Evolutionary conservation across 2,888 invertebrate genomes (phyloP).

Genomic region (Mesorhabditis sp.): DNA sequence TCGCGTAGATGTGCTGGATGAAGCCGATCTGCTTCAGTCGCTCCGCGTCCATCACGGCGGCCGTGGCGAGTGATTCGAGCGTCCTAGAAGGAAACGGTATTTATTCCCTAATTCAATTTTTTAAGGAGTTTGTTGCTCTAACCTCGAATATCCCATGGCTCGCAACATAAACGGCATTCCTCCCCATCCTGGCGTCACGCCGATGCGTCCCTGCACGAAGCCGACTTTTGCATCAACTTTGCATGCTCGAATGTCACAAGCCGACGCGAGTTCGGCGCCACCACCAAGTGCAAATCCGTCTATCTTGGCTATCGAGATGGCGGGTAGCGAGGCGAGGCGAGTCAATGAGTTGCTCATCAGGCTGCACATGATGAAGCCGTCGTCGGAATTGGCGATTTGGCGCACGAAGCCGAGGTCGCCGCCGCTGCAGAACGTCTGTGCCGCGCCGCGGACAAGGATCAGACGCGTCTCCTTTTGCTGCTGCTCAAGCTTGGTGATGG

Average conservation of each 20-base stretch:
- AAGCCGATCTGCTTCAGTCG: slow-evolving; percentile 1
- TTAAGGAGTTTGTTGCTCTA: too few relatives aligned
- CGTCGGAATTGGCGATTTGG: slow-evolving; percentile 49
- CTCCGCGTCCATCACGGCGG: neutral
- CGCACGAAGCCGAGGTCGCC: slow-evolving; percentile 62
- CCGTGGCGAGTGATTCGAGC: slow-evolving; percentile 2
- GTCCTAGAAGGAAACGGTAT: neutral
- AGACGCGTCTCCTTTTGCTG: slow-evolving; percentile 52
- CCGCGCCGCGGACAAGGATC: slow-evolving; percentile 61
- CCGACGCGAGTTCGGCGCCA: neutral
- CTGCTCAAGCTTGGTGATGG: neutral
- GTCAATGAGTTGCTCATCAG: slow-evolving; percentile 61
- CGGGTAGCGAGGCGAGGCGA: slow-evolving; percentile 60
- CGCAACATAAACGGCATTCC: neutral
- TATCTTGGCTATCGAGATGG: slow-evolving; percentile 58
- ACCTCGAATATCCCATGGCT: neutral
- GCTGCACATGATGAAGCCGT: slow-evolving; percentile 60
- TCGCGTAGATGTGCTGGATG: neutral
- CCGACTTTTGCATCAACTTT: neutral
- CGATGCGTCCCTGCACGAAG: slow-evolving; percentile 8
- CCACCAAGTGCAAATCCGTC: slow-evolving; percentile 8
- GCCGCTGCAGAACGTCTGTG: slow-evolving; percentile 65
- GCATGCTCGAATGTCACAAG: neutral
- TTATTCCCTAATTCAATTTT: too few relatives aligned
- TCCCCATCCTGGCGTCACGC: slow-evolving; percentile 7